A percentile compares a stretch with the other conserved stretches of the same genome.
Conservation (phyloP, 2,797 vertebrate genomes). For the Fistularia tabacaria region DNA sequence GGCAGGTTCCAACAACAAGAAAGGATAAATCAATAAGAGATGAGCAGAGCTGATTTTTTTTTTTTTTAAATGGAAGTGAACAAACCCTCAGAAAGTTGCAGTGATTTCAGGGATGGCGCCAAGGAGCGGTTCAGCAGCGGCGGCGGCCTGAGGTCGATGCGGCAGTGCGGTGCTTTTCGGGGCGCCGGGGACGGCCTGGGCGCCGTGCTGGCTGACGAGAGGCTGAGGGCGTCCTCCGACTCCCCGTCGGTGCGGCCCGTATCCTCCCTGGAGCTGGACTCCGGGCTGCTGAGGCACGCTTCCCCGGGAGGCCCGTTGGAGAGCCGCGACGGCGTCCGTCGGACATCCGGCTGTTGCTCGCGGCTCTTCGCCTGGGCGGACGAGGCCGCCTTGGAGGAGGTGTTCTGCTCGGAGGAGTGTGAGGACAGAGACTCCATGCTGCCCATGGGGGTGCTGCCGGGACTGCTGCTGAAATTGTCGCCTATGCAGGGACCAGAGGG, state of each 20-base stretch:
- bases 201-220: conserved; percentile 72
- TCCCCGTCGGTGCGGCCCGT: conserved; percentile 84
- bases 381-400: conserved; percentile 78
- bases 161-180: conserved; percentile 78
- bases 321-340: conserved; percentile 51
- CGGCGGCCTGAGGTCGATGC: conserved; percentile 68
- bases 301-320: conserved; percentile 80
- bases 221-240: conserved; percentile 82
- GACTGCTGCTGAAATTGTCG: conserved; percentile 93
- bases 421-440: conserved; percentile 97
- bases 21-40: too few relatives aligned
- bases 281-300: conserved; percentile 82
- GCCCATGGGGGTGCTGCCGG: conserved; percentile 92
- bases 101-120: conserved; percentile 83
- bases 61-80: background rate
- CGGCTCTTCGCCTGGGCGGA: conserved; percentile 67
- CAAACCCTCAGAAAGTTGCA: conserved; percentile 78
- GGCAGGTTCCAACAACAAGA: too few relatives aligned
- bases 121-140: conserved; percentile 74
- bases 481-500: conserved; percentile 76
- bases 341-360: conserved; percentile 60
- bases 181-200: conserved; percentile 70
- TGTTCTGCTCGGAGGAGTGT: conserved; percentile 93
- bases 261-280: conserved; percentile 90
- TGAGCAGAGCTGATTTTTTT: too few relatives aligned